Evolutionary conservation across 2,797 vertebrate species (phyloP), one percentile per base, ranked within the genome.

Genomic region (Argya squamiceps): DNA sequence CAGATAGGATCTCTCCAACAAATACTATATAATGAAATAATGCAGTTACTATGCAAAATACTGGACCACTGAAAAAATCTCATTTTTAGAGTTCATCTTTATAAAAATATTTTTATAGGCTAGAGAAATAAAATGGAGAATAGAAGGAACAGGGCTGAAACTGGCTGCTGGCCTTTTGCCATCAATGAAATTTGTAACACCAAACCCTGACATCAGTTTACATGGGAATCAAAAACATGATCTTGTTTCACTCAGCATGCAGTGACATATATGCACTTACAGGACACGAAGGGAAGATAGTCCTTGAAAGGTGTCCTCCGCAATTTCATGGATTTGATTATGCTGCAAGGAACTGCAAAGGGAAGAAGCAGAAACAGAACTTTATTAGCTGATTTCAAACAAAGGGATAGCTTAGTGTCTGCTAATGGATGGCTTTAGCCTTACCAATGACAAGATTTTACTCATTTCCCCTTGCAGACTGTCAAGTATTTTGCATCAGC

Each of bases 271-370:
- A 63, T 47, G 74, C 92, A 99, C 99, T 99, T 97, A 99, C 99
- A 99, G 98, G 76, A 99, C 96, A 94, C 98, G 98, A 53, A 99
- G 98, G 85, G 98, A 98, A 29, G 97, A 97, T n/a, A 99, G 98
- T 92, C 98, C 98, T 86, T 98, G 98, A 89, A 99, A 99, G 63
- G 99, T 99, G 82, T 98, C 98, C 89, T 98, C 98, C 65, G 98
- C 97, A 69, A 99, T 98, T 96, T 99, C 98, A 67, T 97, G 97
- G 94, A 99, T 99, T 43, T 97, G 98, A 97, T 99, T 99, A 94
- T 99, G 99, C 64, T 99, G 99, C 79, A 99, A 98, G 92, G 98
- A 99, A 97, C 99, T 99, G 95, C 89, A 97, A 95, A 96, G 82
- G 22, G 78, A 79, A 96, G 36, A 34, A 84, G 30, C 4, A 85